Evolutionary conservation across 1,140 invertebrate genomes (phyloP).

Genomic region (Drosophila willistoni): DNA sequence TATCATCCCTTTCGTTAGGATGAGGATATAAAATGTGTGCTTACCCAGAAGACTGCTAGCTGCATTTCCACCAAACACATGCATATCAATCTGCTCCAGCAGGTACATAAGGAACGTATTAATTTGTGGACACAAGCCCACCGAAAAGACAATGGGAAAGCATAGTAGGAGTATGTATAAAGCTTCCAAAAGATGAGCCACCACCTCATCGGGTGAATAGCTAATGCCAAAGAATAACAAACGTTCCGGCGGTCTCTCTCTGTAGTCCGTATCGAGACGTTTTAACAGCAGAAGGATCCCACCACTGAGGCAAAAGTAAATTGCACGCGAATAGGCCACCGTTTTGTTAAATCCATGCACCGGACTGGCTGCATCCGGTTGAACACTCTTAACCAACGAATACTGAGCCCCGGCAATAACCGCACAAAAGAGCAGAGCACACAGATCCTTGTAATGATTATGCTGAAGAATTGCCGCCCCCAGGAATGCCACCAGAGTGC

Average conservation of each 20-base stretch:
- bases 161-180: constrained; percentile 92
- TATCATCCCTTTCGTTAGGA: not conserved
- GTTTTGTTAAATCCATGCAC: constrained; percentile 99
- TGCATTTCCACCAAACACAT: constrained; percentile 98
- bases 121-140: constrained; percentile 97
- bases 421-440: constrained; percentile 97
- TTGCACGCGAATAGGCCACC: constrained; percentile 95
- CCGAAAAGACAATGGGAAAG: constrained; percentile 96
- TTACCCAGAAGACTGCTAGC: constrained; percentile 90
- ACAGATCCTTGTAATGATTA: constrained; percentile 95
- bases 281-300: constrained; percentile 81
- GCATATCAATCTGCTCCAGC: constrained; percentile 98
- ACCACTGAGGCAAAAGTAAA: constrained; percentile 97
- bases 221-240: constrained; percentile 89
- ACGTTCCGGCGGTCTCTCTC: constrained; percentile 28
- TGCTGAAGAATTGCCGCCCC: constrained; percentile 93
- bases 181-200: constrained; percentile 88
- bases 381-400: constrained; percentile 98
- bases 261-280: constrained; percentile 72
- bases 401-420: constrained; percentile 99
- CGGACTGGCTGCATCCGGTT: constrained; percentile 98
- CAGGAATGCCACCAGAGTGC: constrained; percentile 92
- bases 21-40: constrained; percentile 10
- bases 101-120: constrained; percentile 98
- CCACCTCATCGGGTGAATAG: constrained; percentile 88